A percentile compares a stretch with the other conserved stretches of the same genome.
These are phyloP conservation scores for Pluvianellus socialis DNA, from an alignment of 2,113 vertebrate genomes.

Conservation along the genomic window DNA sequence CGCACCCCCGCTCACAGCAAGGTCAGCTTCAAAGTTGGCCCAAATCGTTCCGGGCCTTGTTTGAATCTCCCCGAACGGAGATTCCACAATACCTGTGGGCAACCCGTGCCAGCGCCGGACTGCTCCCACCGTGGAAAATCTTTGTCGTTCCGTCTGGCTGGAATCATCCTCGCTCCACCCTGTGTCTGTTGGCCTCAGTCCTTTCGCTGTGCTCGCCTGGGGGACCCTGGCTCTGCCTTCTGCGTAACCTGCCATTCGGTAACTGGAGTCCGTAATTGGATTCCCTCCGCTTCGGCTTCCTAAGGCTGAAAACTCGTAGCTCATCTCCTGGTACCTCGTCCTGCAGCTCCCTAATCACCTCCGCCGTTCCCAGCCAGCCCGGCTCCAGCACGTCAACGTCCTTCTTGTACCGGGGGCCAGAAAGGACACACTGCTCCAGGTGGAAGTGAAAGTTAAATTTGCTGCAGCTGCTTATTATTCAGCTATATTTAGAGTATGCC, in stretches of 20 bases:
- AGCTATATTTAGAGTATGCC: neutral
- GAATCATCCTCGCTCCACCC: neutral
- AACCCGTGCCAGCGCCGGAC: neutral
- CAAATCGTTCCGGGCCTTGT: neutral
- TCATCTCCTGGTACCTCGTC: rapidly evolving
- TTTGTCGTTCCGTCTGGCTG: neutral
- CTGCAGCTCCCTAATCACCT: neutral
- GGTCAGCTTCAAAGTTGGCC: neutral
- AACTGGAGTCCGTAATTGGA: neutral
- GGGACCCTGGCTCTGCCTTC: neutral
- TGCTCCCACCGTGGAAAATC: neutral
- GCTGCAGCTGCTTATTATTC: neutral
- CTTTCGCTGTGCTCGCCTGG: neutral
- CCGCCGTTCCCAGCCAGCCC: neutral
- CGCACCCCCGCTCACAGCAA: neutral
- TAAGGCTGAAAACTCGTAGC: rapidly evolving
- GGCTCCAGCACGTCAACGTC: neutral
- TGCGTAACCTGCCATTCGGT: neutral
- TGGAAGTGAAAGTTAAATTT: neutral
- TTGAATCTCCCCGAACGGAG: neutral
- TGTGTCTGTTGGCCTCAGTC: neutral
- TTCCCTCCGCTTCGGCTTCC: neutral
- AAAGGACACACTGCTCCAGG: neutral
- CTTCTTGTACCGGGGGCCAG: neutral
- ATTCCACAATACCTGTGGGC: neutral